These are phyloP conservation scores for Bombus sibiricus DNA, from an alignment of 1,140 invertebrate genomes.

Conservation along the genomic window DNA sequence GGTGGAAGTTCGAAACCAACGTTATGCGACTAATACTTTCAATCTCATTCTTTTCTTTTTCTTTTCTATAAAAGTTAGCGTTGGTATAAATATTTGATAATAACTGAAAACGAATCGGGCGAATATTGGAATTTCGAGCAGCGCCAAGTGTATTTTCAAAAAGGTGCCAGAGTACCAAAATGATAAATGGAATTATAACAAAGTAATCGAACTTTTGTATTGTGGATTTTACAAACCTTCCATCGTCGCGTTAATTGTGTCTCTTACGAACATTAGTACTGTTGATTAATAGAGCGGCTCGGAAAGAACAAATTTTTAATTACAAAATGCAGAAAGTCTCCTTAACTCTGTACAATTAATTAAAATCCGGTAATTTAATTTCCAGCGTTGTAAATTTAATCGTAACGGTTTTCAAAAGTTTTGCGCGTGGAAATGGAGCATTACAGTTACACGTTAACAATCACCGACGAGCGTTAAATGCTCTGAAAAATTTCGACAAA, in stretches of 20 bases:
- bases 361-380: not conserved
- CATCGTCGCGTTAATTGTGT: not conserved
- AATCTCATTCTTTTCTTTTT: no score
- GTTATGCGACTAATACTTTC: no score
- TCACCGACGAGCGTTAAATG: not conserved
- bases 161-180: no score
- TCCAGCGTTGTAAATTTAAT: not conserved
- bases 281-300: not conserved
- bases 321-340: not conserved
- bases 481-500: not conserved
- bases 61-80: no score
- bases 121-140: no score
- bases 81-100: no score
- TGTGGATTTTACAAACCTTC: no score
- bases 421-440: not conserved
- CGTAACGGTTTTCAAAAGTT: not conserved
- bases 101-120: no score
- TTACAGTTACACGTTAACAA: not conserved
- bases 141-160: no score
- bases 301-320: not conserved
- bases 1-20: no score
- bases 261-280: not conserved
- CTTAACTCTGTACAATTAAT: not conserved
- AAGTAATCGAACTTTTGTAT: no score
- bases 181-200: no score